Percentiles rank a stretch among this genome's conserved stretches.
Conservation (phyloP, 2,888 invertebrate genomes). For the Pristionchus entomophagus region DNA sequence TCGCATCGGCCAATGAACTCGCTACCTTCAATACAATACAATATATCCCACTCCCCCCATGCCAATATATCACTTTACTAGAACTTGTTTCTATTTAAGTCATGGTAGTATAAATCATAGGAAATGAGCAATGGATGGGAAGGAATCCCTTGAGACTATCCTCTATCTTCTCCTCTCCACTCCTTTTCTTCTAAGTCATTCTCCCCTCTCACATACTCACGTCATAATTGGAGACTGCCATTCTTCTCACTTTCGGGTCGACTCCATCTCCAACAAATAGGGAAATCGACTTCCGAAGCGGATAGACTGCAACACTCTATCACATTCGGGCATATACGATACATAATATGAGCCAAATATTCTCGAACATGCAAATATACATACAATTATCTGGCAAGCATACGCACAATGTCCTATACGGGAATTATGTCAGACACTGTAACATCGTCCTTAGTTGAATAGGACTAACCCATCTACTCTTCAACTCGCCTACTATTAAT, state of each 20-base stretch:
- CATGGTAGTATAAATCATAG: background rate
- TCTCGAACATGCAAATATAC: too few relatives aligned
- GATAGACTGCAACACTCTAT: slow-evolving; percentile 14
- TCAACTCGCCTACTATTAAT: background rate
- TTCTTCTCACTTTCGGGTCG: background rate
- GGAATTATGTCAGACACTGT: too few relatives aligned
- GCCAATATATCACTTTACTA: background rate
- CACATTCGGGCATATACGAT: background rate
- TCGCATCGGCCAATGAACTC: background rate
- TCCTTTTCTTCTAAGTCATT: background rate
- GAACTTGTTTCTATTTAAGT: background rate
- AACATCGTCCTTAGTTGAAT: background rate
- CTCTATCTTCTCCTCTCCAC: background rate
- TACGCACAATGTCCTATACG: too few relatives aligned
- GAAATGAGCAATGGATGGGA: background rate
- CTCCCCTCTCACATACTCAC: background rate
- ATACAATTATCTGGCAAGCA: too few relatives aligned
- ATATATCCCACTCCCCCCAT: background rate
- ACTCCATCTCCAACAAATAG: slow-evolving; percentile 15
- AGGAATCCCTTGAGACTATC: background rate
- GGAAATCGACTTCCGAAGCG: background rate
- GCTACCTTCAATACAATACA: background rate
- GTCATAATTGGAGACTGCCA: background rate
- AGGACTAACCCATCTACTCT: too few relatives aligned
- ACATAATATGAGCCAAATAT: too few relatives aligned